Evolutionary conservation across 92 coral and sea anemone genomes (phyloP).

Genomic region (Porites lobata): DNA sequence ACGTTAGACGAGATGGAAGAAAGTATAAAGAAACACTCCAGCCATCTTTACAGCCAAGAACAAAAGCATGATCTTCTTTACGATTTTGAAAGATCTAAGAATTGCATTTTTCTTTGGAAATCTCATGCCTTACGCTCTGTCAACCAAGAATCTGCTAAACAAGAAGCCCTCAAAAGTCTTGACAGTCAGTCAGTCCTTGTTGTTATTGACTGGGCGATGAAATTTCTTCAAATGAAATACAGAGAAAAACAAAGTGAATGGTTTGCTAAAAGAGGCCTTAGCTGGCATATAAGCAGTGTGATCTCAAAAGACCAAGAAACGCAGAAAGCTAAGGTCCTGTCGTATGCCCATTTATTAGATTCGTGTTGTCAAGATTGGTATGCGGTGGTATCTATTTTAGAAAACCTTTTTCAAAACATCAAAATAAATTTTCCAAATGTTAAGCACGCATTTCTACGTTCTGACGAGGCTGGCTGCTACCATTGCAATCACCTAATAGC

Average conservation of each 20-base stretch:
- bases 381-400: constrained; percentile 51
- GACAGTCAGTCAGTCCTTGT: neutral
- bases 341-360: constrained; percentile 61
- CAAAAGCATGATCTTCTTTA: constrained; percentile 35
- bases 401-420: constrained; percentile 29
- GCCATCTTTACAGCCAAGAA: constrained; percentile 38
- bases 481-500: no score
- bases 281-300: constrained; percentile 51
- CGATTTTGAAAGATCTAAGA: constrained; percentile 30
- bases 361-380: constrained; percentile 72
- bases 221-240: constrained; percentile 29
- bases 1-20: constrained; percentile 7
- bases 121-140: constrained; percentile 63
- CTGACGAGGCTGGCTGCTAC: no score
- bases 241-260: constrained; percentile 14
- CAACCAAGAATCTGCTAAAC: constrained; percentile 60
- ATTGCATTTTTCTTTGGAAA: constrained; percentile 54
- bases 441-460: no score
- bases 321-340: constrained; percentile 5
- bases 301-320: constrained; percentile 7
- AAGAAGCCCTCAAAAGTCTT: neutral
- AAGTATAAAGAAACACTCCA: constrained; percentile 23
- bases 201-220: constrained; percentile 3
- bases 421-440: no score
- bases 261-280: constrained; percentile 29